Evolutionary conservation across 2,113 vertebrate genomes (phyloP), one percentile per base, ranked within the genome.

Genomic region (Melanerpes formicivorus): DNA sequence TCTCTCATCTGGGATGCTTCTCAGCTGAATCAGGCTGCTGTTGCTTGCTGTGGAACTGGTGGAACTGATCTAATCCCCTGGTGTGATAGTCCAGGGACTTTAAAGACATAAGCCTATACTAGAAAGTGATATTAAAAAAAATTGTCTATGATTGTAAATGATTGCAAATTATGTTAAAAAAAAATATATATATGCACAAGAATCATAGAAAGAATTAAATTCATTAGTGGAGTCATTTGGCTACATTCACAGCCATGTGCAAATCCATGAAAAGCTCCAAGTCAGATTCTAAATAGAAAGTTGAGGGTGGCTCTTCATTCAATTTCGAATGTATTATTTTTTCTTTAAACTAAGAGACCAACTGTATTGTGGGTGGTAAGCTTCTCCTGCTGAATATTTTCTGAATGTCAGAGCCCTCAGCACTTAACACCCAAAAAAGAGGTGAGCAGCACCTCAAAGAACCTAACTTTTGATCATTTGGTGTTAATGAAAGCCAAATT

Each of bases 401-500:
- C 79, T 84, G 84, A 70, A 72, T 2, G 0, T 92, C 71, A 89
- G 52, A 92, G 27, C 60, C 90, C 65, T 76, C 48, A 79, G 84
- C 46, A 76, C 55, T 88, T 91, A 26, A 19, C 37, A 37, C 37
- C 8, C 37, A 48, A 48, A 18, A 18, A 48, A 19, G 70, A 74
- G 63, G 59, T 58, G 83, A 91, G 69, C 70, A 52, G 58, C 32
- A 84, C 60, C 81, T 83, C 52, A 66, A 66, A 94, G 80, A 86
- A 76, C 63, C 32, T 82, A 72, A 34, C 44, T 82, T 94, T 85
- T 93, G 69, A 74, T 95, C 34, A 93, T 90, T 91, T 63, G 90
- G 86, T 63, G 62, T 92, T 97, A 97, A 96, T 95, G 90, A 95
- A 95, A 92, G 90, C 78, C 77, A 94, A 92, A 94, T 96, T 91